Evolutionary conservation across 2,113 vertebrate species (phyloP), one percentile per base, ranked within the genome.

Genomic region (Lepidothrix coronata): DNA sequence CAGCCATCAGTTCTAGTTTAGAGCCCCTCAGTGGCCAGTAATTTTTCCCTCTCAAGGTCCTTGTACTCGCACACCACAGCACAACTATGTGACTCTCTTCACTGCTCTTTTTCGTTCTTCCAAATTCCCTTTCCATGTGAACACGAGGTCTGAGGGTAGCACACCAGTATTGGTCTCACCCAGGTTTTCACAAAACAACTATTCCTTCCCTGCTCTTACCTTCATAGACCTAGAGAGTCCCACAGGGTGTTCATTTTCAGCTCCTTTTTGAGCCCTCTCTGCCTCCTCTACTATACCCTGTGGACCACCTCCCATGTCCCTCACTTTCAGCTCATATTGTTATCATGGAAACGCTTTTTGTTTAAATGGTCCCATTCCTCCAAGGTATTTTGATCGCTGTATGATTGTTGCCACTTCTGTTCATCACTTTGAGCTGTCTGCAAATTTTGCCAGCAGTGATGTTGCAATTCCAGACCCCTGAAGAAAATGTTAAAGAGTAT

Each of bases 1-100:
- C 76, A 94, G 71, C 9, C 33, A 74, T 27, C 55, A 58, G 17
- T 8, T 39, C 33, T 79, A 67, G 12, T 16, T 65, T 57, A 65
- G 72, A 87, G 20, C 16, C 25, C 17, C 27, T 52, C 37, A 39
- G 30, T 4, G 57, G 58, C 27, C 58, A 41, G 18, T 30, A 49
- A 7, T 39, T 79, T 71, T 85, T 71, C 15, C 2, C 1, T 57
- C 22, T 66, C 9, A 65, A 59, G 18, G 24, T 49, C n/a, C 31
- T 84, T 0, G 0, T 57, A 24, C 5, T 43, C 3, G 1, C n/a
- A 37, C 31, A 62, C 15, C 43, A 16, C 28, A 70, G 20, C 25
- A n/a, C 46, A 84, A 5, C 11, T 27, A 9, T 66, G 23, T 46
- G 55, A 18, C n/a, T 54, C 14, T 58, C 41, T 77, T 81, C 25